These are phyloP conservation scores for Spheniscus humboldti DNA, from an alignment of 2,797 vertebrate genomes.

Conservation along the genomic window DNA sequence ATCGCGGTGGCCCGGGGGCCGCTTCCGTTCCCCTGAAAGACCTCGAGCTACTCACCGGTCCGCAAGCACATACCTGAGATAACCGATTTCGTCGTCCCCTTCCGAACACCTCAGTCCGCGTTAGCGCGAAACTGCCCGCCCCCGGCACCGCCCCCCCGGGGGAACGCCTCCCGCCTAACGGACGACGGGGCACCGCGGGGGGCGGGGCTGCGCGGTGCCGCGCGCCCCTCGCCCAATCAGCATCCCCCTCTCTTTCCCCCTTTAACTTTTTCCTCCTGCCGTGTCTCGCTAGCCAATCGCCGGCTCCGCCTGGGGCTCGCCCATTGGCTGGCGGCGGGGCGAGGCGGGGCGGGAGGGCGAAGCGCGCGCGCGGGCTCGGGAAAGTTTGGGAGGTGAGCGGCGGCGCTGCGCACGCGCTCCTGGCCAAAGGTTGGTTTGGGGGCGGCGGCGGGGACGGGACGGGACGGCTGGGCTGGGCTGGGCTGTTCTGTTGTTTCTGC, in stretches of 20 bases:
- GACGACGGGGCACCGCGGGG: fast-evolving
- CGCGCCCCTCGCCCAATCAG: neutral
- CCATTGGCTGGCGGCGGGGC: neutral
- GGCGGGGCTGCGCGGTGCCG: neutral
- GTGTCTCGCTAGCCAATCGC: neutral
- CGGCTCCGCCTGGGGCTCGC: fast-evolving
- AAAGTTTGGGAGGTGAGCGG: neutral
- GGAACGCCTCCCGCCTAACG: neutral
- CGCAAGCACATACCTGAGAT: neutral
- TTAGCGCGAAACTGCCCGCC: fast-evolving
- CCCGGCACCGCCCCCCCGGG: fast-evolving
- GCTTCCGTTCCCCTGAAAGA: neutral
- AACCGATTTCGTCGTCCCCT: fast-evolving
- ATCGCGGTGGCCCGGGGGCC: neutral
- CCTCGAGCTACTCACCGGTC: too few relatives aligned
- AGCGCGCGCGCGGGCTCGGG: neutral
- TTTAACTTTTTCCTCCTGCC: neutral
- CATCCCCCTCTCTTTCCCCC: fast-evolving
- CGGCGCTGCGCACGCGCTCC: neutral
- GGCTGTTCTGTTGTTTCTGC: neutral
- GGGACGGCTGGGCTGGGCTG: too few relatives aligned
- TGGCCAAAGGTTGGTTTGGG: fast-evolving
- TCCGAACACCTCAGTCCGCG: fast-evolving
- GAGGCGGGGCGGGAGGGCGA: too few relatives aligned
- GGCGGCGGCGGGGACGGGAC: too few relatives aligned